phyloP scores from a whole-genome alignment of 2,797 vertebrate species.

The Merluccius polli region DNA sequence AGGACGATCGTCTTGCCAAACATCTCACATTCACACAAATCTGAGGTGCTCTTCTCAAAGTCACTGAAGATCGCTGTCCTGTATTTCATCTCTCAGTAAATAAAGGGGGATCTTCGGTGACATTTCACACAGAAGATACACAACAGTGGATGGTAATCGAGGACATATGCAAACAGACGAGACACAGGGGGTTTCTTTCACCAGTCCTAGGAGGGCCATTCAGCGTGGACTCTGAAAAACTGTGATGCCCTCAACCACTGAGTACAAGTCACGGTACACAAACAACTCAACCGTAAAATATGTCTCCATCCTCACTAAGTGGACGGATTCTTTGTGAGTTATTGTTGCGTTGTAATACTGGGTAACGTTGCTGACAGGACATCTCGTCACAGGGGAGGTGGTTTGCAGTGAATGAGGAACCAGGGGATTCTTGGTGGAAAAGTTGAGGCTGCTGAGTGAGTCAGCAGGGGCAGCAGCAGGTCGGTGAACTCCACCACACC shows the following conservation, averaged over 20 bases:
- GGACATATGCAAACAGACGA: slow-evolving; percentile 39
- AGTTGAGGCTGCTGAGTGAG: slow-evolving; percentile 34
- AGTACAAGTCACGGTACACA: neutral
- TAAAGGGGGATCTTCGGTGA: neutral
- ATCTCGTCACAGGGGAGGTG: neutral
- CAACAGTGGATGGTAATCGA: slow-evolving; percentile 31
- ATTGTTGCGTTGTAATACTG: neutral
- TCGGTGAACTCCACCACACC: slow-evolving; percentile 60
- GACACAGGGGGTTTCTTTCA: slow-evolving; percentile 33
- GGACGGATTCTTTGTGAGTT: neutral
- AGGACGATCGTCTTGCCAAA: neutral
- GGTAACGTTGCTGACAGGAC: neutral
- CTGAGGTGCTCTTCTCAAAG: neutral
- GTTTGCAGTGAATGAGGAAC: slow-evolving; percentile 31
- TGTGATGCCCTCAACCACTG: neutral
- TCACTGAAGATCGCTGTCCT: neutral
- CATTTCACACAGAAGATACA: slow-evolving; percentile 8
- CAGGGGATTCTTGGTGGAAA: slow-evolving; percentile 29
- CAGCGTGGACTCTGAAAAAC: neutral
- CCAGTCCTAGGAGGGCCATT: slow-evolving; percentile 38
- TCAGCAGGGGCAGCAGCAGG: slow-evolving; percentile 43
- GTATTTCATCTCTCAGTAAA: neutral
- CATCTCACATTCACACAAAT: neutral
- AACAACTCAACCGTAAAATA: neutral
- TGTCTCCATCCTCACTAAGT: neutral